Base-by-base conservation (phyloP, 2,888 invertebrate species). In the Melinopterus prodromus region DNA sequence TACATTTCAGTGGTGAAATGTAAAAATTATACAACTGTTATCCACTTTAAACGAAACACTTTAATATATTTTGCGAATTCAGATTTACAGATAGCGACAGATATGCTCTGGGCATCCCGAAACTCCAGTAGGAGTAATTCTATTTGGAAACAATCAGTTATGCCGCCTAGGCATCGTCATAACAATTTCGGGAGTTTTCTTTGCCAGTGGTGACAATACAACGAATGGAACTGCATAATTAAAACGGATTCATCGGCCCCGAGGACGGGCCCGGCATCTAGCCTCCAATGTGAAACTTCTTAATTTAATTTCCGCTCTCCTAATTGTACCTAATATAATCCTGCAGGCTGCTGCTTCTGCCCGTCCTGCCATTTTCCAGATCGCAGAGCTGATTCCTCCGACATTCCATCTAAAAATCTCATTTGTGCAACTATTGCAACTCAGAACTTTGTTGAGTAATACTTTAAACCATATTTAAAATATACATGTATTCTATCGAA, bases 261-360 rank as follows among this genome's bases (percentile, higher is more conserved):
- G 53, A 12, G 53, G 53, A 12, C 7, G 53, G 5, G 12, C 9
- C 53, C 53, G 53, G 53, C 53, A 53, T 53, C 53, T 53, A 53
- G 53, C 53, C 53, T 53, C 53, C 53, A 53, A 12, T 53, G 53
- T 12, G 12, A 53, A 53, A 53, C 53, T 53, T 53, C 53, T 53
- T 53, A 53, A 53, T 53, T 53, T 53, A 53, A 53, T 53, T 53
- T 53, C 53, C 53, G 53, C 53, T 53, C 53, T 53, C 53, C 5
- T 53, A 53, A 53, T 53, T 53, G 53, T 53, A 53, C 53, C 53
- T 53, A 53, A 53, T 53, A 53, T 53, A 53, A 53, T 53, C 53
- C 53, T 53, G 53, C 53, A 53, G 53, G 53, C 53, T 12, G 7
- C 53, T 53, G 53, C 5, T 12, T 53, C 53, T 53, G 53, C 53